These are phyloP conservation scores for Agriopis marginaria DNA, from an alignment of 2,888 invertebrate species.

Conservation along the genomic window DNA sequence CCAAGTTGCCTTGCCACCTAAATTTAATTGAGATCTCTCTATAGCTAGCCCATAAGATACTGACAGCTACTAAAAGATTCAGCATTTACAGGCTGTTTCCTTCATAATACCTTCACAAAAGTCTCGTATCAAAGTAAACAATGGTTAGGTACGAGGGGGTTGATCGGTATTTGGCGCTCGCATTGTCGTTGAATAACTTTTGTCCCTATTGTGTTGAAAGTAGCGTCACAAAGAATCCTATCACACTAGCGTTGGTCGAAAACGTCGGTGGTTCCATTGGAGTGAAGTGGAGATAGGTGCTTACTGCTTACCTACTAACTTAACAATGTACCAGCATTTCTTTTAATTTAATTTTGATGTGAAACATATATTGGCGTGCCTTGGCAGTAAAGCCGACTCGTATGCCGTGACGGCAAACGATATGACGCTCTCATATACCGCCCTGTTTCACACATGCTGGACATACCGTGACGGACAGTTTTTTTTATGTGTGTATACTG, in stretches of 20 bases:
- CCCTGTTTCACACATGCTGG: no score
- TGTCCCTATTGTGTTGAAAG: conserved; percentile 86
- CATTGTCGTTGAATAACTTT: conserved; percentile 87
- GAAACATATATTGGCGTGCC: no score
- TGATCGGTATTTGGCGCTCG: conserved; percentile 87
- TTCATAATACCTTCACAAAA: conserved; percentile 69
- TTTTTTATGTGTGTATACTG: no score
- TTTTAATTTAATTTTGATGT: no score
- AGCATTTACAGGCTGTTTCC: conserved; percentile 32
- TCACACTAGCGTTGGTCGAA: conserved; percentile 33
- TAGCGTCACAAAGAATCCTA: conserved; percentile 78
- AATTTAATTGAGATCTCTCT: neutral
- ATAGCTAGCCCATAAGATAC: conserved; percentile 31
- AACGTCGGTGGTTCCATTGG: conserved; percentile 20
- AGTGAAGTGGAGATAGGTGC: conserved; percentile 15
- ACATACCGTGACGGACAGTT: no score
- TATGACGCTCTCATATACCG: no score
- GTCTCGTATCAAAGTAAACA: conserved; percentile 84
- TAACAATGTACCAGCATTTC: neutral
- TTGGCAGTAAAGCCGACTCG: no score
- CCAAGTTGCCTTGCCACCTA: neutral
- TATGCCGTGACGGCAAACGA: no score
- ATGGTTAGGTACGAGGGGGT: conserved; percentile 77
- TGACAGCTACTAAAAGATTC: conserved; percentile 28
- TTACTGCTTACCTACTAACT: conserved; percentile 1